phyloP scores from a whole-genome alignment of 2,888 invertebrate species.

The Diadromus collaris region DNA sequence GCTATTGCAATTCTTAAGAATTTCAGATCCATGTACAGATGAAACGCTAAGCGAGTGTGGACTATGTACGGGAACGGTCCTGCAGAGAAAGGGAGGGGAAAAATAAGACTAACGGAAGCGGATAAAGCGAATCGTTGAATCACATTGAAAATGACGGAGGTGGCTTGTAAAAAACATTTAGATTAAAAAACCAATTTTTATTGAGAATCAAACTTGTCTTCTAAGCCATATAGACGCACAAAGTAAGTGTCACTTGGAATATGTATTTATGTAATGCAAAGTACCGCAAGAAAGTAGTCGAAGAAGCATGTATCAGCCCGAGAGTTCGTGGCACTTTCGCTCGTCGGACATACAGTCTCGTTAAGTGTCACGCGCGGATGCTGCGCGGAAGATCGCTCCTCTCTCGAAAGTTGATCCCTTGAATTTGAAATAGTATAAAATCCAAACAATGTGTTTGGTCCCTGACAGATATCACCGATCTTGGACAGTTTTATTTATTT shows the following conservation, averaged over 20 bases:
- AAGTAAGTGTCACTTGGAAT: conserved; percentile 20
- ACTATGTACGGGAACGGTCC: background rate
- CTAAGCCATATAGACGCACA: conserved; percentile 20
- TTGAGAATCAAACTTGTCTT: conserved; percentile 24
- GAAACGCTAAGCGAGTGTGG: conserved; percentile 9
- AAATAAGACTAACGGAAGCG: background rate
- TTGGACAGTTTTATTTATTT: background rate
- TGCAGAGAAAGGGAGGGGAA: conserved; percentile 21
- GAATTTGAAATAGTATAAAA: conserved; percentile 43
- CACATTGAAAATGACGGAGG: background rate
- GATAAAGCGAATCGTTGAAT: conserved; percentile 12
- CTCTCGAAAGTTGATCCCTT: conserved; percentile 44
- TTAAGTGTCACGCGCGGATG: conserved; percentile 54
- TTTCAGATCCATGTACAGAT: background rate
- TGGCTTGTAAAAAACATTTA: background rate
- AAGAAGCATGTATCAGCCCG: conserved; percentile 24
- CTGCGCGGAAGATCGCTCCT: conserved; percentile 38
- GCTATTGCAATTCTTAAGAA: background rate
- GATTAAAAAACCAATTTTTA: conserved; percentile 5
- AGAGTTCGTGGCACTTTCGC: conserved; percentile 54
- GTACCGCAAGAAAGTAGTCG: conserved; percentile 53
- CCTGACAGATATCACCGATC: background rate
- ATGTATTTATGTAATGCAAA: conserved; percentile 49
- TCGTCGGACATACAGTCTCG: conserved; percentile 49
- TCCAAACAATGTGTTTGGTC: conserved; percentile 8